A percentile compares a stretch with the other conserved stretches of the same genome.
phyloP scores from a whole-genome alignment of 2,888 invertebrate genomes.

The Stenurella melanura region DNA sequence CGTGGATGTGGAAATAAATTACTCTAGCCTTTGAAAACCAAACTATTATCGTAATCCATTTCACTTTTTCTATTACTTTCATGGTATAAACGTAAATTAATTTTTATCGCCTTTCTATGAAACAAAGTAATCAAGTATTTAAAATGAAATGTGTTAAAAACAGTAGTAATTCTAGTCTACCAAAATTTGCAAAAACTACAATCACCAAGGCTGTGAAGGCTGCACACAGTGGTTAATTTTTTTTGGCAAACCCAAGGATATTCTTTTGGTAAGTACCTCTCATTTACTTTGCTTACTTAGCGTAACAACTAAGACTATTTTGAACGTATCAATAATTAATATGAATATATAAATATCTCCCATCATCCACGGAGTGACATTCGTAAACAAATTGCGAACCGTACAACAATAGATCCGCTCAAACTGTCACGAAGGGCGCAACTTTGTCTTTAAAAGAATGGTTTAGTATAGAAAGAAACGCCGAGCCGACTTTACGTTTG shows the following conservation, averaged over 20 bases:
- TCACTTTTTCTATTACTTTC: no score
- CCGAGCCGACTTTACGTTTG: constrained; percentile 39
- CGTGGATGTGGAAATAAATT: no score
- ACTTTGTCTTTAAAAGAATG: constrained; percentile 21
- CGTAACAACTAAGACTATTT: constrained; percentile 35
- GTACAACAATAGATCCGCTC: constrained; percentile 38
- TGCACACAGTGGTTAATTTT: constrained; percentile 34
- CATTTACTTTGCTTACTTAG: constrained; percentile 34
- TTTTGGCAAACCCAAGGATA: constrained; percentile 42
- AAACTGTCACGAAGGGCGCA: constrained; percentile 42
- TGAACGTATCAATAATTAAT: constrained; percentile 29
- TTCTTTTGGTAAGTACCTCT: constrained; percentile 36
- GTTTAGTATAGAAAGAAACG: constrained; percentile 50
- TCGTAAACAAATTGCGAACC: constrained; percentile 41
- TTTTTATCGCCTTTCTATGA: background rate
- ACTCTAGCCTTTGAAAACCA: no score
- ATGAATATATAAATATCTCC: constrained; percentile 45
- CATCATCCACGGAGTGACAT: constrained; percentile 40
- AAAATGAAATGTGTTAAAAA: background rate
- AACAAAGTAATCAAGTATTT: background rate
- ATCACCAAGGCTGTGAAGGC: constrained; percentile 23
- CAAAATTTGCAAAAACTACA: constrained; percentile 25
- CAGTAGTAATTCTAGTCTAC: background rate
- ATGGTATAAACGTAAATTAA: background rate
- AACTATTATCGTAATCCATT: no score